Evolutionary conservation across 1,140 invertebrate genomes (phyloP).

Genomic region (Caerostris extrusa): DNA sequence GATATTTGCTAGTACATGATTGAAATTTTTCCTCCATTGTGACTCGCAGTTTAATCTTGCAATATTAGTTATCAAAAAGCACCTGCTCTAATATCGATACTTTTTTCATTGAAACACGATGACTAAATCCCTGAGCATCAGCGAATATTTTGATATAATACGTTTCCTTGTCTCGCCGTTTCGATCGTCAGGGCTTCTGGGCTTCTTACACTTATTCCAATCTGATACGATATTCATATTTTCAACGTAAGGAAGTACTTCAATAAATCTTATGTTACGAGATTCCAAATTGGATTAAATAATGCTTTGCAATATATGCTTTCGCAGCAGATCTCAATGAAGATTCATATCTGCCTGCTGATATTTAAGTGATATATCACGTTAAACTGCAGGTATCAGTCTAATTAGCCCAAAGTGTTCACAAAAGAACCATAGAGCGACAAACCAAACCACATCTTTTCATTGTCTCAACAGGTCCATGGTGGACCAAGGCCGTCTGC

Average conservation of each 20-base stretch:
- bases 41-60: background rate
- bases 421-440: no score
- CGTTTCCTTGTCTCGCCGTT: slow-evolving; percentile 16
- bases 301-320: no score
- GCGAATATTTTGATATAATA: background rate
- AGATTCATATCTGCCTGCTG: no score
- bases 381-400: no score
- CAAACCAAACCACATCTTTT: no score
- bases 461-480: no score
- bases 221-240: background rate
- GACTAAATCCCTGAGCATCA: background rate
- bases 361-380: no score
- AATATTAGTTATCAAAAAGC: slow-evolving; percentile 7
- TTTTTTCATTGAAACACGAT: background rate
- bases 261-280: background rate
- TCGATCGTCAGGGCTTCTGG: background rate
- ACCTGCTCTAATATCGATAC: background rate
- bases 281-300: background rate
- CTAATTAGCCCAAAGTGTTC: no score
- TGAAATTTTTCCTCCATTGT: background rate
- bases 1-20: no score
- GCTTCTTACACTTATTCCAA: background rate
- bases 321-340: no score
- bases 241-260: background rate
- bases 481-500: no score